Evolutionary conservation across 1,140 invertebrate species (phyloP), one percentile per base, ranked within the genome.

Genomic region (Ptiloglossa arizonensis): DNA sequence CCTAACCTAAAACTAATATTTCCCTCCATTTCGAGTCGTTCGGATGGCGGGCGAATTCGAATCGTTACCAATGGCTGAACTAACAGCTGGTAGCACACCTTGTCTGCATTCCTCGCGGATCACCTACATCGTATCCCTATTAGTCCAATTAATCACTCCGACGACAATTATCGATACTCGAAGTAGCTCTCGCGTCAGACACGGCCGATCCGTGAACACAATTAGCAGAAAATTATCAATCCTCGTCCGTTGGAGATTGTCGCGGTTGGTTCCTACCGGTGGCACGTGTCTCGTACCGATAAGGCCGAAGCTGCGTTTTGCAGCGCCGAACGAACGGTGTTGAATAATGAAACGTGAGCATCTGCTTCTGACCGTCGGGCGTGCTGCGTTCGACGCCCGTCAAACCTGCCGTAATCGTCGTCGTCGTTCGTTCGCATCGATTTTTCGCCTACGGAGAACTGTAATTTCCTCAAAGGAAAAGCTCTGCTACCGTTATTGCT

Each of bases 271-370:
- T 3, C 1, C 1, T 2, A 2, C 1, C 5, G 56, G n/a, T n/a
- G n/a, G 24, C 75, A 62, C 64, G 57, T 77, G 56, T 54, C 19
- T 1, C 9, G 19, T 17, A 1, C 4, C 67, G 27, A 54, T 62
- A 63, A 71, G 17, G n/a, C 38, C 4, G n/a, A n/a, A n/a, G n/a
- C n/a, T 5, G 19, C 29, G 32, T 41, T 52, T 41, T 32, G n/a
- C 56, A 29, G 27, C 62, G 62, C 54, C 5, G 19, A 54, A 3
- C 35, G 22, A 59, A 44, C 19, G 52, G n/a, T 19, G 13, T 85
- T 82, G 67, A 70, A 74, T 81, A 78, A 80, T 60, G 46, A 76
- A 77, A 69, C 80, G 71, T 73, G 77, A 81, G 60, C 77, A 80
- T 79, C 54, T 86, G 80, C 9, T n/a, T 41, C 19, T 76, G 85